phyloP scores from a whole-genome alignment of 2,113 vertebrate genomes.

The Buteo buteo region DNA sequence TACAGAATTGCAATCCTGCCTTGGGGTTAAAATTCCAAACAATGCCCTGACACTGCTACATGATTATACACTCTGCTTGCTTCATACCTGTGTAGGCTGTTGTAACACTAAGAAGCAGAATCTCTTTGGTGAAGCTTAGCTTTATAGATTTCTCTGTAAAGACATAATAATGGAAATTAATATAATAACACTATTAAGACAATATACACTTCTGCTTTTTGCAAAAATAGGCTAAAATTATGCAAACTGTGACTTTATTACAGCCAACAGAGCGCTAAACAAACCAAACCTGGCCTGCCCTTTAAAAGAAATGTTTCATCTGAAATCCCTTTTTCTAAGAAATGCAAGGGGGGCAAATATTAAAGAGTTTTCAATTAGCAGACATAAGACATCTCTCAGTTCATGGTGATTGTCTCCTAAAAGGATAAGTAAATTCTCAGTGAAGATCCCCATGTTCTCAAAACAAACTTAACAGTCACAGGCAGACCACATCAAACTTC shows the following conservation, averaged over 20 bases:
- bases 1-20: neutral
- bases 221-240: neutral
- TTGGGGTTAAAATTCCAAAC: neutral
- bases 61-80: neutral
- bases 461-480: neutral
- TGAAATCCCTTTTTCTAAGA: neutral
- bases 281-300: neutral
- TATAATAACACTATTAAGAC: neutral
- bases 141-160: slow-evolving; percentile 84
- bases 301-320: neutral
- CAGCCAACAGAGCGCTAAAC: neutral
- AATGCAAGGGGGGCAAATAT: neutral
- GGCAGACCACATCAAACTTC: neutral
- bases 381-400: neutral
- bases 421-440: neutral
- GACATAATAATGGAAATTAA: neutral
- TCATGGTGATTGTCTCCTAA: neutral
- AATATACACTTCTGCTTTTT: neutral
- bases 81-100: slow-evolving; percentile 91
- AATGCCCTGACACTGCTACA: neutral
- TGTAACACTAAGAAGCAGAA: slow-evolving; percentile 87
- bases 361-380: neutral
- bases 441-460: neutral
- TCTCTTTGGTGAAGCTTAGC: slow-evolving; percentile 87
- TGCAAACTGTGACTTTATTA: neutral